Evolutionary conservation across 2,113 vertebrate species (phyloP), one percentile per base, ranked within the genome.

Genomic region (Daboia siamensis): DNA sequence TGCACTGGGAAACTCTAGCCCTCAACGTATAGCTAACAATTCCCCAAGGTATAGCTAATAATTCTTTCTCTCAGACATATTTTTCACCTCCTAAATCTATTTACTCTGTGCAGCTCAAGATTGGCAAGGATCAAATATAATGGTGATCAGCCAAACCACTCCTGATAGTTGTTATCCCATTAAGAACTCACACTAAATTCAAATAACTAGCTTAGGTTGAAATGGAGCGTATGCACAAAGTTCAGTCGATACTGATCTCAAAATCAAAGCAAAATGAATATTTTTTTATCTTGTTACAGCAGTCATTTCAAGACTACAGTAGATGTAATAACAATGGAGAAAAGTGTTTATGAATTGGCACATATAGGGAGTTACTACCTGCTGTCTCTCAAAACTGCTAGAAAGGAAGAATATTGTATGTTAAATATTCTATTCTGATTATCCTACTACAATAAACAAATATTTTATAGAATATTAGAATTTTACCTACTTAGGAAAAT

Each of bases 381-480:
- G 57, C 54, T 48, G 8, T 17, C 39, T n/a, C 54, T 12, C 85
- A 55, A 91, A 29, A 29, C 48, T 11, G 44, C 24, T 48, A 29
- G 52, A 13, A 48, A 91, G 17, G 24, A n/a, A 51, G 48, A 29
- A 17, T 92, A 59, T 94, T 93, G 96, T 21, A 44, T 94, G 55
- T 33, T 9, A 94, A 93, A 90, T 55, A 80, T 80, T 33, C 17
- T 20, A 80, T 80, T 80, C 69, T 80, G 33, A 39, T 3, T 80
- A 80, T 80, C 17, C 74, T 80, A 44, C 74, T 7, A 80, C 33
- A 20, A 93, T 91, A 95, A 94, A 93, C 91, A 95, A 94, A 6
- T 24, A 29, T 10, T 51, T 26, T 84, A 88, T 92, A 95, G 57
- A 95, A 93, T 94, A 39, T 84, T 90, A 95, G 56, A n/a, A 12